phyloP scores from a whole-genome alignment of 1,140 invertebrate species.

The Ostrea denselamellosa region DNA sequence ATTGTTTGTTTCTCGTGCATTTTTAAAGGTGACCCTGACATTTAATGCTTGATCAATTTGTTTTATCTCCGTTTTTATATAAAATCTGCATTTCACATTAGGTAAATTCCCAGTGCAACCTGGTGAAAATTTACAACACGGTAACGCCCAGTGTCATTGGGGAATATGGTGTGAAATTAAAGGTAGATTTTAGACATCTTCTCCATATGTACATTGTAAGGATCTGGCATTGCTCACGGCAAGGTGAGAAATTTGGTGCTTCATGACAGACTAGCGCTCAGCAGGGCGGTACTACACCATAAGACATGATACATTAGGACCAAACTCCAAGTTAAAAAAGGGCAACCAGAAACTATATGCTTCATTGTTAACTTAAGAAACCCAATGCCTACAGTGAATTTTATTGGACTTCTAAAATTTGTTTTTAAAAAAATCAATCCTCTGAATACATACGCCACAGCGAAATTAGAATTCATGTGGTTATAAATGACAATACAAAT shows the following conservation, averaged over 20 bases:
- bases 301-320: not conserved
- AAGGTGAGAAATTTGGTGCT: not conserved
- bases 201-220: not conserved
- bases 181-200: not conserved
- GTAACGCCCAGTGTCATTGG: not conserved
- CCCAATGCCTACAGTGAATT: not conserved
- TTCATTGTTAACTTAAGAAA: not conserved
- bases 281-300: not conserved
- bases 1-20: not conserved
- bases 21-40: not conserved
- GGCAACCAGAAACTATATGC: not conserved
- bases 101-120: not conserved
- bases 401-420: not conserved
- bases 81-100: not conserved
- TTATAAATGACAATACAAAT: conserved; percentile 14
- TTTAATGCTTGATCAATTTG: conserved; percentile 2
- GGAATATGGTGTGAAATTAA: not conserved
- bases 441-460: not conserved
- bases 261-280: not conserved
- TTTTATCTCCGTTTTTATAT: not conserved
- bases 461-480: not conserved
- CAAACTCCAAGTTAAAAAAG: not conserved
- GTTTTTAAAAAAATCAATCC: not conserved
- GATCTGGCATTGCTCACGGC: not conserved
- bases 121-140: not conserved